These are phyloP conservation scores for Magallana nippona DNA, from an alignment of 2,888 invertebrate genomes.

Conservation along the genomic window DNA sequence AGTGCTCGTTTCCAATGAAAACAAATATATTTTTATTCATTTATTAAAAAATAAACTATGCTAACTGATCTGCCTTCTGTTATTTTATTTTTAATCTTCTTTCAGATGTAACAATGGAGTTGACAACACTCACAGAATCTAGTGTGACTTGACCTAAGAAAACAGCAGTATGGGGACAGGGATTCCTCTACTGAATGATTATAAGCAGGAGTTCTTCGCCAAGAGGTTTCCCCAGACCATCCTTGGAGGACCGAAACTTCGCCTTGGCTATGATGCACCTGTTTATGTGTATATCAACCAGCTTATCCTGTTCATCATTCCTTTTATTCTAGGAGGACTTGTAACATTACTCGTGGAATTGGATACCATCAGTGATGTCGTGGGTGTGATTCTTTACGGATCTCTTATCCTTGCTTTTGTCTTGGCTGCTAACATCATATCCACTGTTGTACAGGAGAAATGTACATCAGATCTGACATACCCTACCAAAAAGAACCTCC, in stretches of 20 bases:
- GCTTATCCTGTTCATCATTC: slow-evolving; percentile 72
- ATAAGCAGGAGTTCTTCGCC: slow-evolving; percentile 76
- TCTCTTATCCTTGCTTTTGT: slow-evolving; percentile 70
- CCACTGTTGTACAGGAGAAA: slow-evolving; percentile 65
- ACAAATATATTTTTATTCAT: background rate
- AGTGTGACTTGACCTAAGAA: background rate
- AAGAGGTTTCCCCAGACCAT: slow-evolving; percentile 78
- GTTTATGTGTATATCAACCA: slow-evolving; percentile 75
- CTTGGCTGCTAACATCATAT: slow-evolving; percentile 68
- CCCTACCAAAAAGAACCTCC: slow-evolving; percentile 65
- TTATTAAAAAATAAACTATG: background rate
- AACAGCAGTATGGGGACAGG: slow-evolving; percentile 70
- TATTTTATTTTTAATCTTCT: background rate
- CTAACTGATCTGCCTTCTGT: too few relatives aligned
- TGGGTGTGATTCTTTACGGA: slow-evolving; percentile 69
- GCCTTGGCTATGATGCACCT: slow-evolving; percentile 75
- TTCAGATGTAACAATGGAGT: background rate
- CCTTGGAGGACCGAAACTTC: slow-evolving; percentile 76
- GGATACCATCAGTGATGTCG: slow-evolving; percentile 64
- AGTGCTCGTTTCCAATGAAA: slow-evolving; percentile 9
- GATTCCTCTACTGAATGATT: slow-evolving; percentile 77
- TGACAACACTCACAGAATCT: background rate
- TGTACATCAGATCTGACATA: slow-evolving; percentile 49
- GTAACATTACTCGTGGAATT: slow-evolving; percentile 74
- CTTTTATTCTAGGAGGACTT: slow-evolving; percentile 74